Evolutionary conservation across 2,797 vertebrate species (phyloP).

Genomic region (Mormyrus proboscirostris): DNA sequence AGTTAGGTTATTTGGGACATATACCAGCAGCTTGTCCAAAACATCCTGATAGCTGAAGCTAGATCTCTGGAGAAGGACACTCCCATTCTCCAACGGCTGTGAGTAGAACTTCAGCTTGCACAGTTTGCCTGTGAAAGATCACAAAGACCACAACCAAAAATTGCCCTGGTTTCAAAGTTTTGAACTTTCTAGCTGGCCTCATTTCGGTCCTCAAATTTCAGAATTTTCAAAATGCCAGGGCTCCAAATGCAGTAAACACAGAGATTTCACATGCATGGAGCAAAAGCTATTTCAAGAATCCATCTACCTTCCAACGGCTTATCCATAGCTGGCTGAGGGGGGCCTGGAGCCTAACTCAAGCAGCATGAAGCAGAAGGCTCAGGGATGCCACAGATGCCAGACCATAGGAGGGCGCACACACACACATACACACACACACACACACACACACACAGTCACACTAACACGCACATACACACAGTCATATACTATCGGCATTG

Average conservation of each 20-base stretch:
- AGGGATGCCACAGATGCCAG: background rate
- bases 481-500: background rate
- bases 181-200: background rate
- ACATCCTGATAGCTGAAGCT: constrained; percentile 91
- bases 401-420: background rate
- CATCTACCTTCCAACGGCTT: background rate
- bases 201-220: background rate
- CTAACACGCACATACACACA: background rate
- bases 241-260: background rate
- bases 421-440: background rate
- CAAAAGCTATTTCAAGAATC: background rate
- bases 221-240: background rate
- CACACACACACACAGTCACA: background rate
- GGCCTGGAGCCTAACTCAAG: background rate
- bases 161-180: background rate
- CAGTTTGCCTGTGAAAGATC: constrained; percentile 65
- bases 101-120: constrained; percentile 65
- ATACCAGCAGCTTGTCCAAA: constrained; percentile 74
- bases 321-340: background rate
- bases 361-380: background rate
- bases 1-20: constrained; percentile 56
- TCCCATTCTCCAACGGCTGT: constrained; percentile 69
- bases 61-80: constrained; percentile 65
- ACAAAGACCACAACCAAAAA: background rate
- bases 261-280: background rate